Percentiles rank a stretch among this genome's conserved stretches.
These are phyloP conservation scores for Chiloscyllium punctatum DNA, from an alignment of 2,797 vertebrate species.

Conservation along the genomic window DNA sequence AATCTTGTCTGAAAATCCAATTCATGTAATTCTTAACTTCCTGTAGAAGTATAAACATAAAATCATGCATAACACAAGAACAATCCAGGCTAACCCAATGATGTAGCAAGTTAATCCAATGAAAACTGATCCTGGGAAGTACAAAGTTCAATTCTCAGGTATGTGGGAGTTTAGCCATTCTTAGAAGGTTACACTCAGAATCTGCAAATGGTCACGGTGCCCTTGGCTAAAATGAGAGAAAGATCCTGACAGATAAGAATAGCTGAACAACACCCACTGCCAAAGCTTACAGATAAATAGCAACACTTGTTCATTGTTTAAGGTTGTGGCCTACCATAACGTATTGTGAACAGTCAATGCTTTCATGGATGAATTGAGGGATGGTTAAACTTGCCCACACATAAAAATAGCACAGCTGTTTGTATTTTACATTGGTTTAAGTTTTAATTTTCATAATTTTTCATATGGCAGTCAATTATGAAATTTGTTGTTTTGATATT, in stretches of 20 bases:
- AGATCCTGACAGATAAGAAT: neutral
- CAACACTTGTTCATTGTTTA: neutral
- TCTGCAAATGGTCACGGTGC: neutral
- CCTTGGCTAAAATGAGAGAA: neutral
- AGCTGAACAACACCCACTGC: neutral
- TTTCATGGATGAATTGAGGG: neutral
- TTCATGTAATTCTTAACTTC: neutral
- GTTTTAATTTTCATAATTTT: neutral
- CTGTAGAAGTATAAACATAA: neutral
- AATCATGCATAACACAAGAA: neutral
- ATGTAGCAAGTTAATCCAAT: neutral
- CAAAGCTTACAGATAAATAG: neutral
- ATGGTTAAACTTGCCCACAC: neutral
- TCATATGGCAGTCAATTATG: neutral
- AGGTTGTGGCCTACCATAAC: neutral
- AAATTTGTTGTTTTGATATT: neutral
- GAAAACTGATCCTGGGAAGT: neutral
- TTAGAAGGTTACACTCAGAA: neutral
- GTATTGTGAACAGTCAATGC: neutral
- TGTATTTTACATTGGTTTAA: neutral
- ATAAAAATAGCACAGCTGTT: neutral
- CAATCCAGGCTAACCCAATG: neutral
- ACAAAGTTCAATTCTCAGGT: neutral
- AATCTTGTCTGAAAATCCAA: neutral
- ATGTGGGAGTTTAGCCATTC: neutral